A percentile compares a stretch with the other conserved stretches of the same genome.
These are phyloP conservation scores for Dolomedes plantarius DNA, from an alignment of 2,888 invertebrate species.

Conservation along the genomic window DNA sequence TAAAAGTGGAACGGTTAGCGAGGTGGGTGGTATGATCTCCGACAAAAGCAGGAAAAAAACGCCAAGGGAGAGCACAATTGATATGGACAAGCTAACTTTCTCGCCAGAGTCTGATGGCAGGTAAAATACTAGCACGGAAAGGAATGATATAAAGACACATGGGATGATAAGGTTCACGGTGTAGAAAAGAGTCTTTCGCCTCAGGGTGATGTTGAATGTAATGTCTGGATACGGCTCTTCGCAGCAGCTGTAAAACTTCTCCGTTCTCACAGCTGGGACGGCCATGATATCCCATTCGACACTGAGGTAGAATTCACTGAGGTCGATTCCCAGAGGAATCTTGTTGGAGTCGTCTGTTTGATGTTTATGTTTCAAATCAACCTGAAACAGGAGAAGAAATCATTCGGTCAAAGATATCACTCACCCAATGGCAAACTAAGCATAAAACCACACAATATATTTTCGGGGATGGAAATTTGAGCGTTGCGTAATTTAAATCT, in stretches of 20 bases:
- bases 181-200: slow-evolving; percentile 97
- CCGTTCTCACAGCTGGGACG: slow-evolving; percentile 74
- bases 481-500: no score
- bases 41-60: slow-evolving; percentile 99
- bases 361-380: slow-evolving; percentile 75
- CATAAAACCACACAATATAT: not conserved
- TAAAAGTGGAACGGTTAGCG: slow-evolving; percentile 92
- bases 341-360: slow-evolving; percentile 72
- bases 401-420: no score
- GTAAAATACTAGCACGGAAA: slow-evolving; percentile 96
- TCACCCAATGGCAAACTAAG: no score
- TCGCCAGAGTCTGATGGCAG: slow-evolving; percentile 98
- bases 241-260: slow-evolving; percentile 73
- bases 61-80: slow-evolving; percentile 97
- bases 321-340: slow-evolving; percentile 78
- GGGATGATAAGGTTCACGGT: slow-evolving; percentile 97
- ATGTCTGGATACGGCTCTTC: slow-evolving; percentile 95
- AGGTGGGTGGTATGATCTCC: slow-evolving; percentile 99
- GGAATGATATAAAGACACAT: slow-evolving; percentile 95
- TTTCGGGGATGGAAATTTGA: no score
- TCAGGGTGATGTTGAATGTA: slow-evolving; percentile 97
- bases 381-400: slow-evolving; percentile 56
- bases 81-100: slow-evolving; percentile 98
- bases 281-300: slow-evolving; percentile 80
- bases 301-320: slow-evolving; percentile 79